Base-by-base conservation (phyloP, 2,113 vertebrate genomes). In the Rutilus rutilus region DNA sequence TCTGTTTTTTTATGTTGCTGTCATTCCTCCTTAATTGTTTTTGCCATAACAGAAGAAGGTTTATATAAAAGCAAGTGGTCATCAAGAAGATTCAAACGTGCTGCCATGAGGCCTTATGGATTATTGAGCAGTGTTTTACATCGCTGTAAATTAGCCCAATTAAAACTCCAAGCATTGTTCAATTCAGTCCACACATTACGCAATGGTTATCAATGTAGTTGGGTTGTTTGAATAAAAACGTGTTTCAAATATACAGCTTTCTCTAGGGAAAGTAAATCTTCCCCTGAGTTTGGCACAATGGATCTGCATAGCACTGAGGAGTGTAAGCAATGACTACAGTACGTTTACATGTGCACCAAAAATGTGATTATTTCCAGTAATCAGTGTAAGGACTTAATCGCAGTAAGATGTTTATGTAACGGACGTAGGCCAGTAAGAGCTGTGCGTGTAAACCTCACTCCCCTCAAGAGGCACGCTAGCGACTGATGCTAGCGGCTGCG, bases 251-350 rank as follows among this genome's bases (percentile, higher is more conserved):
- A 36, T 39, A 59, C 27, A 39, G 33, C 87, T 76, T 65, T 33
- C 36, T 59, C 21, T 81, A 60, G 36, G 4, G n/a, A 78, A 60
- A 81, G 64, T 77, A 86, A 84, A 86, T 87, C 59, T 83, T 83
- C 60, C 27, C 50, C n/a, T 27, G 30, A 67, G 80, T 47, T 59
- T 27, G 9, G 69, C n/a, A 82, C 80, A 82, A 80, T 23, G 25
- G 30, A 60, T 79, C 78, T 78, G 45, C 57, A 45, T 30, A 82
- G 42, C 25, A 54, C 57, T 85, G 42, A 86, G 62, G 52, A 65
- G 42, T 52, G 52, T 86, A 86, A 87, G 84, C 85, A 69, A 64
- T 25, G 39, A 52, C 50, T 17, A 17, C n/a, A n/a, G n/a, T n/a
- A n/a, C 0, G 2, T 50, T 50, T 50, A 52, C 50, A 50, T 52